Conservation (phyloP, 1,140 invertebrate species). For the Rhizoglyphus robini region DNA sequence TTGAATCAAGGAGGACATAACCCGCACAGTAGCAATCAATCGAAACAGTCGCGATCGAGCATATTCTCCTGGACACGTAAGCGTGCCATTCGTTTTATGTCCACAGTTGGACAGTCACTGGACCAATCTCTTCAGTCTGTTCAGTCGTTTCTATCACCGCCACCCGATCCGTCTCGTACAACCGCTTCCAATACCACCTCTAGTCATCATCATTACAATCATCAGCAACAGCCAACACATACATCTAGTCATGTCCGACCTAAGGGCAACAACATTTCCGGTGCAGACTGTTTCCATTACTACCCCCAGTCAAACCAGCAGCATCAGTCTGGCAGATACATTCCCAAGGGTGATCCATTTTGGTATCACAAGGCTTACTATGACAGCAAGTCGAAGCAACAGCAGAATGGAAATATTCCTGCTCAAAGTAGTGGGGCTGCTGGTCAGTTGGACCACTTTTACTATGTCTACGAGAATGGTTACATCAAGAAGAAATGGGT, state of each 20-base stretch:
- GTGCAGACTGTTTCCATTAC: background rate
- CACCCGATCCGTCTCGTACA: slow-evolving; percentile 2
- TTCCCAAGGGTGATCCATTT: slow-evolving; percentile 15
- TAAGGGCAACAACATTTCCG: background rate
- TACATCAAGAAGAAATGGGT: slow-evolving; percentile 12
- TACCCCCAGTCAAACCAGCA: background rate
- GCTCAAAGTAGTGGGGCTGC: too few species aligned
- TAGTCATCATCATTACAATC: background rate
- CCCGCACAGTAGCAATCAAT: too few species aligned
- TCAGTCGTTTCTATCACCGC: slow-evolving; percentile 5
- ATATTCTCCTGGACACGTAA: slow-evolving; percentile 14
- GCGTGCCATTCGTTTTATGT: slow-evolving; percentile 8
- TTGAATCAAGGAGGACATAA: too few species aligned
- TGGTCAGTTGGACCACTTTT: slow-evolving; percentile 12
- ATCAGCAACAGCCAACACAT: background rate
- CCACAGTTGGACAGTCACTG: slow-evolving; percentile 9
- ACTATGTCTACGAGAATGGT: slow-evolving; percentile 16
- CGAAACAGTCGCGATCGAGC: background rate
- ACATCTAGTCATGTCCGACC: too few species aligned
- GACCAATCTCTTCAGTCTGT: slow-evolving; percentile 6
- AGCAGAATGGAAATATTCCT: too few species aligned
- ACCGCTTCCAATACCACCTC: background rate
- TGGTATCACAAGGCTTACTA: slow-evolving; percentile 11
- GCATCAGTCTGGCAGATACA: background rate
- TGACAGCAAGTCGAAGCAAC: background rate